phyloP scores from a whole-genome alignment of 1,140 invertebrate genomes.

The Oryctes rhinoceros region DNA sequence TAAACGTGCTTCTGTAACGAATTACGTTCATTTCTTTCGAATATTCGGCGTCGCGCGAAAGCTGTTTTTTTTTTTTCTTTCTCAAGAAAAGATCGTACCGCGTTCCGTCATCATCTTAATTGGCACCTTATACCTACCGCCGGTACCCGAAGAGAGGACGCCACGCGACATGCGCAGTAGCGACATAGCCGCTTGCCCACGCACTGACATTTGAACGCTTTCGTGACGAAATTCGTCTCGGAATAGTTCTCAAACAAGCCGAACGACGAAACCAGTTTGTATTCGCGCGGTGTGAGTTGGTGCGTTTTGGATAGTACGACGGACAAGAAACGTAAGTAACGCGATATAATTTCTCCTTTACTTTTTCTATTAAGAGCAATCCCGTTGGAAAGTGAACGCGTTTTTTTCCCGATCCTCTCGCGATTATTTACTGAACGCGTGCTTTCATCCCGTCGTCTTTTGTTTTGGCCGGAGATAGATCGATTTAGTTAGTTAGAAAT shows the following conservation, averaged over 20 bases:
- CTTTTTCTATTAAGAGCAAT: neutral
- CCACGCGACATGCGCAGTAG: conserved; percentile 2
- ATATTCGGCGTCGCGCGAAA: neutral
- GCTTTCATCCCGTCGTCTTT: neutral
- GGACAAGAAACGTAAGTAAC: neutral
- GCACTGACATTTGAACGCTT: conserved; percentile 24
- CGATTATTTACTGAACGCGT: neutral
- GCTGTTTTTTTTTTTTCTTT: no score
- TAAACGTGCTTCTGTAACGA: neutral
- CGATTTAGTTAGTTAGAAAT: neutral
- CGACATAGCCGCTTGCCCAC: neutral
- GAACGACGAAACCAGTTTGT: conserved; percentile 17
- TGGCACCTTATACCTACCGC: neutral
- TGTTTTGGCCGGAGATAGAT: neutral
- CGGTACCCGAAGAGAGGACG: neutral
- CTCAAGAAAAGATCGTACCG: neutral
- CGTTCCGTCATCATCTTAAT: neutral
- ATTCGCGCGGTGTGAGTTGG: neutral
- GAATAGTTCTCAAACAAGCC: conserved; percentile 27
- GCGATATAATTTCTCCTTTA: neutral
- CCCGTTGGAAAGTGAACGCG: neutral
- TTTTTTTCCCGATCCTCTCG: conserved; percentile 6
- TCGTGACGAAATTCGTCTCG: conserved; percentile 30
- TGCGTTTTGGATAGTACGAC: neutral
- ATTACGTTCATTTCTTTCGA: neutral